These are phyloP conservation scores for Onychomys torridus DNA, from an alignment of 2,797 vertebrate species.

Conservation along the genomic window DNA sequence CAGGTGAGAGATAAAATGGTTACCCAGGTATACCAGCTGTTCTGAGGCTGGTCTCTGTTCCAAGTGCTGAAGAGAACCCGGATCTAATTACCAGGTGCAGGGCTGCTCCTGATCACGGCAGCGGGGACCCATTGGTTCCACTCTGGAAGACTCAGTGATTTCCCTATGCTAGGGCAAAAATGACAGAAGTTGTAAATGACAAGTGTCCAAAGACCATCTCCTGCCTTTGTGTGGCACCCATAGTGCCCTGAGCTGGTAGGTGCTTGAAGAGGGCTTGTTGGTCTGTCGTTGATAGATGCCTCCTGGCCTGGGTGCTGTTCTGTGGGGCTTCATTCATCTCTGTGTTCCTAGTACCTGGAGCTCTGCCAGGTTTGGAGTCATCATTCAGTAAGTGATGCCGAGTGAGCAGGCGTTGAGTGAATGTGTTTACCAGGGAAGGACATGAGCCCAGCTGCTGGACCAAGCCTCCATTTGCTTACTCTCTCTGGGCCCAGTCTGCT, in stretches of 20 bases:
- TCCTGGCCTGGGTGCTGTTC: neutral
- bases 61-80: neutral
- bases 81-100: neutral
- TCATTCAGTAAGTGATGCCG: neutral
- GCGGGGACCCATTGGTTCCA: neutral
- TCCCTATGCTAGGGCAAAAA: neutral
- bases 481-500: neutral
- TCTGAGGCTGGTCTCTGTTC: neutral
- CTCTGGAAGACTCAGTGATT: neutral
- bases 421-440: slow-evolving; percentile 41
- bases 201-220: neutral
- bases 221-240: neutral
- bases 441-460: neutral
- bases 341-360: neutral
- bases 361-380: neutral
- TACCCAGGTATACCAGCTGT: too few species aligned
- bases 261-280: neutral
- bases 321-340: slow-evolving; percentile 1
- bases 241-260: neutral
- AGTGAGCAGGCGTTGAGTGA: neutral
- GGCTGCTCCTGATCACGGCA: neutral
- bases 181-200: neutral
- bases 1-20: neutral
- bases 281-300: neutral
- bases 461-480: neutral